phyloP scores from a whole-genome alignment of 2,888 invertebrate genomes.

The Ophraella communa region DNA sequence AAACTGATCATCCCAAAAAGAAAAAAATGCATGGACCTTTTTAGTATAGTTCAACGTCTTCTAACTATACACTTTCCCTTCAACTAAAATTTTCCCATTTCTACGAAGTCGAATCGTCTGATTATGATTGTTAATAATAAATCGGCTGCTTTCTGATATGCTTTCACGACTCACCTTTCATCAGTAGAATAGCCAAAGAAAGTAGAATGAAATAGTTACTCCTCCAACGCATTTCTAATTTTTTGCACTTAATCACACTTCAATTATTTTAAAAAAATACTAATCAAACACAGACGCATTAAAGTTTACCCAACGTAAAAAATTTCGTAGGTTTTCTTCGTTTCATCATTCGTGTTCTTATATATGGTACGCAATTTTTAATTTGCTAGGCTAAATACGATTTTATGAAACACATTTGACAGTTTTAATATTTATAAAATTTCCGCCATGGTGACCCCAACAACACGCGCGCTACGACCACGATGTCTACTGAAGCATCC shows the following conservation, averaged over 20 bases:
- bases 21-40: too few relatives aligned
- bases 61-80: not conserved
- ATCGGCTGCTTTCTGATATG: constrained; percentile 27
- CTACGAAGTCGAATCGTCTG: too few relatives aligned
- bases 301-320: constrained; percentile 29
- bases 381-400: not conserved
- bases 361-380: not conserved
- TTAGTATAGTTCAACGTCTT: too few relatives aligned
- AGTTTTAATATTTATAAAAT: not conserved
- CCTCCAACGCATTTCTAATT: constrained; percentile 40
- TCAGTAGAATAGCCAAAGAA: constrained; percentile 47
- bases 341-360: not conserved
- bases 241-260: constrained; percentile 12
- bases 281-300: not conserved
- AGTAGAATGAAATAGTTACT: constrained; percentile 46
- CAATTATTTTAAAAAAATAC: not conserved
- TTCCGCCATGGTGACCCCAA: too few relatives aligned
- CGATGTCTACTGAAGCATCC: constrained; percentile 36
- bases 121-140: too few relatives aligned
- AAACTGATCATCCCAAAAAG: too few relatives aligned
- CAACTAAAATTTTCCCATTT: not conserved
- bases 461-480: constrained; percentile 43
- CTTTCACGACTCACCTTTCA: constrained; percentile 49
- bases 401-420: not conserved
- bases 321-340: constrained; percentile 24